Evolutionary conservation across 2,113 vertebrate species (phyloP).

Genomic region (Anhinga rufa): DNA sequence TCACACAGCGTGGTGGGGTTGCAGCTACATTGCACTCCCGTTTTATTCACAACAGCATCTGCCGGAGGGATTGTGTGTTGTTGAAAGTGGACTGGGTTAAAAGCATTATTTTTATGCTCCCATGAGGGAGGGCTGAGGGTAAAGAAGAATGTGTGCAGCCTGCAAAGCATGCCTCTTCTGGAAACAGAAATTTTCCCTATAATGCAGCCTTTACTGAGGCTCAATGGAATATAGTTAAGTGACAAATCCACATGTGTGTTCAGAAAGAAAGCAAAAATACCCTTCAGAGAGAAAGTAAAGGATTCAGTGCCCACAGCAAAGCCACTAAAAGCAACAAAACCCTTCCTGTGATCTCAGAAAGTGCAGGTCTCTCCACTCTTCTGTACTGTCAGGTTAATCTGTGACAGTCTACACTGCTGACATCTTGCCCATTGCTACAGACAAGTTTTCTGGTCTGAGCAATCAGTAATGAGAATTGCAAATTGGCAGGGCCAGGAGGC

Average conservation of each 20-base stretch:
- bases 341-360: background rate
- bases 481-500: background rate
- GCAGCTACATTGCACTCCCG: accelerated
- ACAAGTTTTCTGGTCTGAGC: background rate
- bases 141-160: background rate
- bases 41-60: background rate
- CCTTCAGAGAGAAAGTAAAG: background rate
- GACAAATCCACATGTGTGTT: background rate
- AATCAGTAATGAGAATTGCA: background rate
- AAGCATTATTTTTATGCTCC: background rate
- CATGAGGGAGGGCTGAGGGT: background rate
- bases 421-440: background rate
- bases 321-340: background rate
- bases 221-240: background rate
- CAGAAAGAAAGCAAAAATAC: background rate
- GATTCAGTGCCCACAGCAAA: background rate
- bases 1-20: accelerated
- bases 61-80: background rate
- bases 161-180: background rate
- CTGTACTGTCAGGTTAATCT: background rate
- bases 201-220: background rate
- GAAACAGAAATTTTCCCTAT: background rate
- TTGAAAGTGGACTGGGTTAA: background rate
- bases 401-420: background rate
- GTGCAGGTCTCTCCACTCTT: background rate